Base-by-base conservation (phyloP, 2,888 invertebrate species). In the Drosophila atripex region DNA sequence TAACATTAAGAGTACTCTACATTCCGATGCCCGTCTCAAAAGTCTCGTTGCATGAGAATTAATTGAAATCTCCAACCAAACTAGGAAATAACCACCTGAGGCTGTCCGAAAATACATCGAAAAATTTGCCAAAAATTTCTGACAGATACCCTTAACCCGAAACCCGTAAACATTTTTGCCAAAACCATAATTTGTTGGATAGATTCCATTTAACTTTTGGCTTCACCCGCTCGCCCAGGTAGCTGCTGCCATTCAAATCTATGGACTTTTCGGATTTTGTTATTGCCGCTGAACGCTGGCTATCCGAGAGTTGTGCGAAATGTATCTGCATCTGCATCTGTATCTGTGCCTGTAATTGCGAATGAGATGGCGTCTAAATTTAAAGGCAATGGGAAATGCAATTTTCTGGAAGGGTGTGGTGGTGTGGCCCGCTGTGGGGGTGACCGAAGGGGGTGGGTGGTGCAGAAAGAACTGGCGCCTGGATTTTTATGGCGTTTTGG, bases 401-500 rank as follows among this genome's bases (percentile, higher is more conserved):
- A 18, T 55, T 79, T 76, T 55, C 32, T 3, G 38, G 18, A 7
- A 6, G 11, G 9, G 6, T 1, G 4, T 30, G 6, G 28, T 11
- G 1, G 12, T 8, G 1, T 7, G 18, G 6, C 21, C 30, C 9
- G 16, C 3, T 0, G 25, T 18, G 8, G 28, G 28, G 8, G 9
- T 0, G 21, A 23, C 4, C 4, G 21, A 23, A 4, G 18, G 18
- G 25, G 30, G 9, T 28, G 39, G 16, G 43, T 16, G 57, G 47
- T 25, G 16, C 38, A 1, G 41, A 18, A 32, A 25, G 63, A 41
- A 21, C 58, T 86, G 83, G 80, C 83, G 80, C 80, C 80, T 69
- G 56, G 68, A 71, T 68, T 86, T 86, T 83, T 86, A 86, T 80
- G 84, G 71, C 76, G 69, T 51, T 51, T 58, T 71, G 80, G 56